Conservation (phyloP, 1,140 invertebrate genomes). For the Drosophila nebulosa region DNA sequence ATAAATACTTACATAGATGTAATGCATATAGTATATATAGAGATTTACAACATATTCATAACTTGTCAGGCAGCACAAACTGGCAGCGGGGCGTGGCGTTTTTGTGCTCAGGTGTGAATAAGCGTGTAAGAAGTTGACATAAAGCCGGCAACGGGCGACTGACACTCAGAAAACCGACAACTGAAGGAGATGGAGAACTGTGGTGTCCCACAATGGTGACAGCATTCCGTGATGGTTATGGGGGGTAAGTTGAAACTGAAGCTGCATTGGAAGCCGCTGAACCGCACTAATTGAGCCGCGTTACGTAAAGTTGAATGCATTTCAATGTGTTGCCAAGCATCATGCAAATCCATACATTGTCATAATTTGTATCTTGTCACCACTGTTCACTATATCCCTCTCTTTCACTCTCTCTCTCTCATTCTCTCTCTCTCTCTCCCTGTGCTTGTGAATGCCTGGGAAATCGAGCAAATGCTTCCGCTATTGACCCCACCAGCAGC, state of each 20-base stretch:
- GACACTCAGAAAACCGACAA: not conserved
- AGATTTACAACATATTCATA: slow-evolving; percentile 52
- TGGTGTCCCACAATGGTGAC: slow-evolving; percentile 18
- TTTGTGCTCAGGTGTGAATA: slow-evolving; percentile 79
- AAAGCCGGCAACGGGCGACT: slow-evolving; percentile 51
- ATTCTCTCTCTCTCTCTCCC: not conserved
- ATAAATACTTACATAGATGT: slow-evolving; percentile 3
- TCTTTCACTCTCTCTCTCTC: not conserved
- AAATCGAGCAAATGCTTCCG: slow-evolving; percentile 57
- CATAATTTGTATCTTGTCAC: slow-evolving; percentile 45
- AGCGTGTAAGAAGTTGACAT: slow-evolving; percentile 76
- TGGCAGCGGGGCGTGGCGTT: slow-evolving; percentile 48
- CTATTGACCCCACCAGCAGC: slow-evolving; percentile 33
- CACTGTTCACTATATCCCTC: not conserved
- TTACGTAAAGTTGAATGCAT: slow-evolving; percentile 77
- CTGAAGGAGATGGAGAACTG: slow-evolving; percentile 4
- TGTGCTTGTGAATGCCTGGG: slow-evolving; percentile 32
- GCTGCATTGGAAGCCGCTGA: slow-evolving; percentile 71
- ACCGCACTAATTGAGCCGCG: slow-evolving; percentile 80
- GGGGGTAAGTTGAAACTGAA: slow-evolving; percentile 18
- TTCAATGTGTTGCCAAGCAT: slow-evolving; percentile 72
- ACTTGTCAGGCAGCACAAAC: slow-evolving; percentile 63
- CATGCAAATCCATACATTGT: slow-evolving; percentile 37
- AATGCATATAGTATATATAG: not conserved
- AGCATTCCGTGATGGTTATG: slow-evolving; percentile 24